These are phyloP conservation scores for Hydrozoanthus gracilis DNA, from an alignment of 92 coral and sea anemone genomes.

Conservation along the genomic window DNA sequence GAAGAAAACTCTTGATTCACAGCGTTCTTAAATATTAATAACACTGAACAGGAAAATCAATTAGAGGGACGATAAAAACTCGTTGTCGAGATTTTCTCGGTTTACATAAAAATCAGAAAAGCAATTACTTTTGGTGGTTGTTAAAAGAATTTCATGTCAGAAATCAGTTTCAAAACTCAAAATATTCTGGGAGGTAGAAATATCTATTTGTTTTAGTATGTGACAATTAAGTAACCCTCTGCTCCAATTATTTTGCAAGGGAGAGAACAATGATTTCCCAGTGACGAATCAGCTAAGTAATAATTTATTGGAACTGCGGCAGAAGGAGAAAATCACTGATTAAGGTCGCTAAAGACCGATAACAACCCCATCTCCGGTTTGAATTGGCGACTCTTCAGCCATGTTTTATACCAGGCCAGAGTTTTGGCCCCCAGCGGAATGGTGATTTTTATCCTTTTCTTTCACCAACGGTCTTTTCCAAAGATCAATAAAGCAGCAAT, in stretches of 20 bases:
- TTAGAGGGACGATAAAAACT: constrained; percentile 57
- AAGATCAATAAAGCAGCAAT: constrained; percentile 73
- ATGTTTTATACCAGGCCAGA: background rate
- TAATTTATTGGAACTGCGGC: constrained; percentile 80
- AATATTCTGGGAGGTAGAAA: constrained; percentile 55
- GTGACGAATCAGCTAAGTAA: constrained; percentile 62
- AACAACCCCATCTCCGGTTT: background rate
- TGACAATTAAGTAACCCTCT: constrained; percentile 74
- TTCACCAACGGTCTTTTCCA: constrained; percentile 57
- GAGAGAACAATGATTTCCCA: constrained; percentile 50
- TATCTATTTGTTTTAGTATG: constrained; percentile 67
- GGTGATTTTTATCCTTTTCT: constrained; percentile 29
- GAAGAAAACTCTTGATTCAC: background rate
- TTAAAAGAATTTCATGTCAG: constrained; percentile 61
- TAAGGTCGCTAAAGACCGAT: constrained; percentile 40
- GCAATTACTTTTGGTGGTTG: constrained; percentile 61
- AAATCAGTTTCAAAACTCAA: constrained; percentile 61
- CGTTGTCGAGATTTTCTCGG: constrained; percentile 38
- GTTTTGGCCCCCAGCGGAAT: background rate
- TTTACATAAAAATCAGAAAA: constrained; percentile 67
- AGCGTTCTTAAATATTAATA: constrained; percentile 63
- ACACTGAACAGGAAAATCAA: constrained; percentile 63
- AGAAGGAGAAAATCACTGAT: constrained; percentile 52
- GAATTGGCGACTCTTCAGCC: constrained; percentile 21
- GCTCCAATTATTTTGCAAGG: constrained; percentile 77